Evolutionary conservation across 2,113 vertebrate genomes (phyloP), one percentile per base, ranked within the genome.

Genomic region (Nestor notabilis): DNA sequence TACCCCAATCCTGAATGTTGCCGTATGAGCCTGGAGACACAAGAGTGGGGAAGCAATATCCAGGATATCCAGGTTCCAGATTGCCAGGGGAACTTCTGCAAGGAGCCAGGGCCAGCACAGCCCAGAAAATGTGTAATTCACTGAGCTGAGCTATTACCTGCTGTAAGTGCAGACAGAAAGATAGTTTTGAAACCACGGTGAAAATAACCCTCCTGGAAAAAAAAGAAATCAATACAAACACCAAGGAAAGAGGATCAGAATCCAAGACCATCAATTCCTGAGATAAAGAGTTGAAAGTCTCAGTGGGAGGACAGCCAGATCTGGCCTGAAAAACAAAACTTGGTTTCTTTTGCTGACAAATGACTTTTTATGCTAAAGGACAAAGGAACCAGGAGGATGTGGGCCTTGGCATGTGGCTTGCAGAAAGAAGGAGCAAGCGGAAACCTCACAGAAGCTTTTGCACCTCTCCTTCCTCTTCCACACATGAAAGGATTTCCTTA

Each of bases 141-240:
- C 71, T 1, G 1, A 95, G 85, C 56, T 90, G 96, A 95, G 90
- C 92, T 96, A 95, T 95, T 96, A 94, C 91, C 83, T 92, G 92
- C 96, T 94, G 47, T 89, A 95, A 94, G 87, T 64, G 83, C 72
- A 84, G 86, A 49, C 92, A 92, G 93, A 96, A 91, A 72, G 93
- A 81, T 43, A 83, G 79, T 94, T 97, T 70, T 93, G 95, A 90
- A 94, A 95, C 95, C 64, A 82, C 80, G 6, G 94, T 89, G 96
- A 96, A 97, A 97, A 97, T 97, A 95, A 93, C 92, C 89, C 94
- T 97, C 83, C 71, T 90, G 92, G 85, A 35, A 41, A 65, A 81
- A 82, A 64, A 39, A 90, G 76, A 96, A 97, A 97, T 97, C 94
- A 75, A 97, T 96, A 96, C 55, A 66, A 78, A 87, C 94, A 86